Evolutionary conservation across 2,113 vertebrate species (phyloP).

Genomic region (Pyrgilauda ruficollis): DNA sequence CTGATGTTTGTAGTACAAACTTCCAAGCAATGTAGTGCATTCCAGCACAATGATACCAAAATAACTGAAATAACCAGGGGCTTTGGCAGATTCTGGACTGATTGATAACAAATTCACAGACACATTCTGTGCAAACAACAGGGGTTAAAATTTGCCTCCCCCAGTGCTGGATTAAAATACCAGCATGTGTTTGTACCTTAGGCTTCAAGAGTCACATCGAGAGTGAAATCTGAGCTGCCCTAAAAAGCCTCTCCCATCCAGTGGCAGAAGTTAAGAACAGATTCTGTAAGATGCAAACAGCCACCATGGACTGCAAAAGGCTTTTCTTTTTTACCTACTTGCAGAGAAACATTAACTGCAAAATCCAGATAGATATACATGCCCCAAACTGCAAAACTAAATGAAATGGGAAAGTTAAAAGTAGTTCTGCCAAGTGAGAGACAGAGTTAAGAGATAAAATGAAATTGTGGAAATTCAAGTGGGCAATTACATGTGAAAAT

Average conservation of each 20-base stretch:
- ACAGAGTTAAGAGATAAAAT: neutral
- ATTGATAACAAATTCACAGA: neutral
- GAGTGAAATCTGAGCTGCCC: neutral
- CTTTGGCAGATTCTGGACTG: neutral
- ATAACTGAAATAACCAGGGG: neutral
- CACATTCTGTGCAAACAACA: neutral
- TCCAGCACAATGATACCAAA: neutral
- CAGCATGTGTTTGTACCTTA: neutral
- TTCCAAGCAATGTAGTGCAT: neutral
- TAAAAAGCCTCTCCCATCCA: neutral
- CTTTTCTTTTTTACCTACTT: neutral
- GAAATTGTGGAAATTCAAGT: neutral
- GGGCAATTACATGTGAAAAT: constrained; percentile 7
- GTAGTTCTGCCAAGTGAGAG: neutral
- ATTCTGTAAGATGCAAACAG: neutral
- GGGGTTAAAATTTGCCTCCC: neutral
- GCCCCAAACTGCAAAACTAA: neutral
- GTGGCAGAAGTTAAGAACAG: neutral
- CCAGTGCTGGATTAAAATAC: neutral
- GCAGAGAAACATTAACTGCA: neutral
- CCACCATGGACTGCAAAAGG: neutral
- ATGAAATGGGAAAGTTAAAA: neutral
- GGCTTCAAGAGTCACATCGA: neutral
- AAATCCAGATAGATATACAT: neutral
- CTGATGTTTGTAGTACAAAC: neutral